Evolutionary conservation across 1,140 invertebrate species (phyloP).

Genomic region (Schlechtendalia chinensis): DNA sequence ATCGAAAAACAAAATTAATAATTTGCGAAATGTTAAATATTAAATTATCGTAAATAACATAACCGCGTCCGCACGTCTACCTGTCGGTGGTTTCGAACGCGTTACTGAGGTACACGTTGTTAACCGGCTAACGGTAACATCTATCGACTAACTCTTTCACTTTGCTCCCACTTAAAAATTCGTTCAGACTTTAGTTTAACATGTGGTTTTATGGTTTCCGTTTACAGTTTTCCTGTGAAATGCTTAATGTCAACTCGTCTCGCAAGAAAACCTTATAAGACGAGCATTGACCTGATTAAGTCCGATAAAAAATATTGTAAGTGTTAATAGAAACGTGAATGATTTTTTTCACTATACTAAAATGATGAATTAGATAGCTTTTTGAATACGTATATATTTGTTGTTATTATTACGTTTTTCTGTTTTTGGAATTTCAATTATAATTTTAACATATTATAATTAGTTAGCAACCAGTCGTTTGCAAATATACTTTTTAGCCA

Average conservation of each 20-base stretch:
- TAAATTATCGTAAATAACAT: conserved; percentile 9
- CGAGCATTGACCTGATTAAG: neutral
- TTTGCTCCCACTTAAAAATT: neutral
- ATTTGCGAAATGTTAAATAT: neutral
- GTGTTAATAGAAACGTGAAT: too few relatives aligned
- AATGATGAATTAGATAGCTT: too few relatives aligned
- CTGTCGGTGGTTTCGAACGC: neutral
- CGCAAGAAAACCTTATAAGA: neutral
- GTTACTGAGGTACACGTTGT: conserved; percentile 7
- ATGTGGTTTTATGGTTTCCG: conserved; percentile 6
- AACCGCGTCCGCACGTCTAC: conserved; percentile 8
- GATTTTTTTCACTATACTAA: too few relatives aligned
- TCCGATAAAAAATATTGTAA: neutral
- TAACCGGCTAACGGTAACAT: conserved; percentile 30
- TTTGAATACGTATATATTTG: too few relatives aligned
- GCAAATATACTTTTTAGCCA: too few relatives aligned
- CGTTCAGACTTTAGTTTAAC: neutral
- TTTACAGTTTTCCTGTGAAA: conserved; percentile 8
- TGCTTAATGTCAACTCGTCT: neutral
- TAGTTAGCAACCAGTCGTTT: too few relatives aligned
- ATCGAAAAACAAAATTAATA: neutral
- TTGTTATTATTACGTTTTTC: too few relatives aligned
- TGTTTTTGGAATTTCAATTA: too few relatives aligned
- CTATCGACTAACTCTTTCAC: conserved; percentile 28
- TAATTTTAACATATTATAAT: too few relatives aligned